Evolutionary conservation across 2,113 vertebrate genomes (phyloP).

Genomic region (Mesitornis unicolor): DNA sequence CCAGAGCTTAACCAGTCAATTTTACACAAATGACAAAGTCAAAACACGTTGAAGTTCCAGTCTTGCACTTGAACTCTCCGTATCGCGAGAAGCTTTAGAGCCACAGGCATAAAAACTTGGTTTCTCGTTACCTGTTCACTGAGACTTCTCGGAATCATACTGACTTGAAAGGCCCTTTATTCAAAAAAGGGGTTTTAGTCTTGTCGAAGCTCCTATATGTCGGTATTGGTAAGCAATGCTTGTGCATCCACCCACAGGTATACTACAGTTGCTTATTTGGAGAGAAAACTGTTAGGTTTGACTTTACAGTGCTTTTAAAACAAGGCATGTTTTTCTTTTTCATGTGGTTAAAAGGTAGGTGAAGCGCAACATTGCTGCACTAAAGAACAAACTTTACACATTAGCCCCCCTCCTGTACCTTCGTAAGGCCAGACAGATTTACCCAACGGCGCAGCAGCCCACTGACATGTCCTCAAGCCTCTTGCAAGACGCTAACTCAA

Average conservation of each 20-base stretch:
- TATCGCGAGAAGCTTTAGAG: fast-evolving
- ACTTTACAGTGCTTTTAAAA: background rate
- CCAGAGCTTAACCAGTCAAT: background rate
- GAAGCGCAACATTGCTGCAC: fast-evolving
- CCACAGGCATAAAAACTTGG: background rate
- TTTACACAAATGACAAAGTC: background rate
- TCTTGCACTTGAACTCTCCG: background rate
- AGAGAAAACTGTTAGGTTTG: background rate
- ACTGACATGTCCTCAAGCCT: fast-evolving
- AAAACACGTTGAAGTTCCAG: fast-evolving
- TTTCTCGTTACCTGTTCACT: background rate
- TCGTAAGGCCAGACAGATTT: background rate
- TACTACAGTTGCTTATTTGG: background rate
- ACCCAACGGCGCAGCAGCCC: background rate
- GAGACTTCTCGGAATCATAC: background rate
- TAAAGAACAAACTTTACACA: background rate
- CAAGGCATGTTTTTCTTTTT: background rate
- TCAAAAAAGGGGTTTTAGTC: background rate
- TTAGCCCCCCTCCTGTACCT: background rate
- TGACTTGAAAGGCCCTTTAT: background rate
- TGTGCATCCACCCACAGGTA: fast-evolving
- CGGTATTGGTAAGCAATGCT: fast-evolving
- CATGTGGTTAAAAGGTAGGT: background rate
- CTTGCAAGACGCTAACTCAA: background rate
- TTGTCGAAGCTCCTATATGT: background rate